Evolutionary conservation across 2,888 invertebrate genomes (phyloP).

Genomic region (Agonopterix subpropinquella): DNA sequence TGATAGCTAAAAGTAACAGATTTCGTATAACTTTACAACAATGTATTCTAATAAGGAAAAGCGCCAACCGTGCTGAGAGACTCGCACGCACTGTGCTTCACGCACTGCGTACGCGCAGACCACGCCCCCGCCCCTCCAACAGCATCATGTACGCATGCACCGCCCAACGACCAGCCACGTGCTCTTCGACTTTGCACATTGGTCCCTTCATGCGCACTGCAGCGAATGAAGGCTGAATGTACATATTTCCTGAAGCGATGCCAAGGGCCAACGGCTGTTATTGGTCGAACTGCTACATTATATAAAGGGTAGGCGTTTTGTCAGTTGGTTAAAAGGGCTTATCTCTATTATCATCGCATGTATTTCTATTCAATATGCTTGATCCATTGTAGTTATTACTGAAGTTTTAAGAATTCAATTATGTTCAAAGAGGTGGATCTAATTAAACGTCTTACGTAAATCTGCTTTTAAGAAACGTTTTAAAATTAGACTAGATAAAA

Average conservation of each 20-base stretch:
- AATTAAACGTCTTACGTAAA: too few species aligned
- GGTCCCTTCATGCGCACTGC: constrained; percentile 52
- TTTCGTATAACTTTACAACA: too few species aligned
- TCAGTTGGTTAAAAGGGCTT: too few species aligned
- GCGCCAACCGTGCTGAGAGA: constrained; percentile 32
- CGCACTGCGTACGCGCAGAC: constrained; percentile 62
- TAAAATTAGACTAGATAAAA: too few species aligned
- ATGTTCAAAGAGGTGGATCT: too few species aligned
- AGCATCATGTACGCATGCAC: constrained; percentile 33
- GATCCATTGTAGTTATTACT: too few species aligned
- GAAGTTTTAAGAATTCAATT: too few species aligned
- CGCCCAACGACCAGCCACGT: constrained; percentile 40
- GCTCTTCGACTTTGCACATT: constrained; percentile 47
- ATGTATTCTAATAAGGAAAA: constrained; percentile 14
- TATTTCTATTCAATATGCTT: too few species aligned
- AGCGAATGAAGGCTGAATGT: constrained; percentile 47
- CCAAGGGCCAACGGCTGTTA: constrained; percentile 37
- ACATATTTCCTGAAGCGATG: constrained; percentile 43
- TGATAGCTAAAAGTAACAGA: too few species aligned
- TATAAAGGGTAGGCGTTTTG: too few species aligned
- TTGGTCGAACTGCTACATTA: constrained; percentile 29
- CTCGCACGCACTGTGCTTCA: constrained; percentile 56
- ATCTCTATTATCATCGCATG: too few species aligned
- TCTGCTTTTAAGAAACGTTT: too few species aligned
- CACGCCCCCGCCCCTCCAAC: constrained; percentile 43